A percentile compares a stretch with the other conserved stretches of the same genome.
Conservation (phyloP, 2,888 invertebrate genomes). For the Sarcophaga rosellei region DNA sequence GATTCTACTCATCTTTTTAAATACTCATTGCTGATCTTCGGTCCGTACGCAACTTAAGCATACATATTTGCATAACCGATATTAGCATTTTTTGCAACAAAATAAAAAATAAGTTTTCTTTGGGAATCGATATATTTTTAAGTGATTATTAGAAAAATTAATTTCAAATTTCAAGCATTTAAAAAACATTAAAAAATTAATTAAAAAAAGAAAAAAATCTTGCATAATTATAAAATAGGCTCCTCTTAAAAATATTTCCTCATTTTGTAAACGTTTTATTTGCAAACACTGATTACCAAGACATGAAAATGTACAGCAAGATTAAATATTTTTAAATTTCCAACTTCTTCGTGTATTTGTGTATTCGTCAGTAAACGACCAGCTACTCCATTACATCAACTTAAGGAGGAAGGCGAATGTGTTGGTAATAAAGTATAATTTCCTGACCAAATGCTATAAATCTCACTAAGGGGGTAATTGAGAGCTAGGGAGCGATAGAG, state of each 20-base stretch:
- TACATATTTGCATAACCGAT: neutral
- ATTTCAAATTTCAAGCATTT: too few species aligned
- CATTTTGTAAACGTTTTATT: neutral
- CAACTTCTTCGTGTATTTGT: neutral
- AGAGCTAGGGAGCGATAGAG: neutral
- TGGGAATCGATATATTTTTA: too few species aligned
- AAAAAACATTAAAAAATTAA: too few species aligned
- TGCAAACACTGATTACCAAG: neutral
- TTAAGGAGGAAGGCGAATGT: neutral
- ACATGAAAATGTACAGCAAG: neutral
- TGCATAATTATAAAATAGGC: neutral
- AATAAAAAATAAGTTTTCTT: too few species aligned
- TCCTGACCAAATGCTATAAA: conserved; percentile 58
- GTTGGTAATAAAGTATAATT: conserved; percentile 16
- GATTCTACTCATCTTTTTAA: too few species aligned
- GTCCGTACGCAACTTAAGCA: too few species aligned
- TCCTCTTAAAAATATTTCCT: neutral
- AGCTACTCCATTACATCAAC: neutral
- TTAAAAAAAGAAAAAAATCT: too few species aligned
- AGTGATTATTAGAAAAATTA: too few species aligned
- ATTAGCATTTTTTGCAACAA: too few species aligned
- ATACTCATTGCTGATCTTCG: neutral
- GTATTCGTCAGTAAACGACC: neutral
- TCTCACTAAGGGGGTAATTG: neutral
- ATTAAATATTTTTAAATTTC: neutral